Percentiles rank a stretch among this genome's conserved stretches.
These are phyloP conservation scores for Carettochelys insculpta DNA, from an alignment of 2,113 vertebrate species.

Conservation along the genomic window DNA sequence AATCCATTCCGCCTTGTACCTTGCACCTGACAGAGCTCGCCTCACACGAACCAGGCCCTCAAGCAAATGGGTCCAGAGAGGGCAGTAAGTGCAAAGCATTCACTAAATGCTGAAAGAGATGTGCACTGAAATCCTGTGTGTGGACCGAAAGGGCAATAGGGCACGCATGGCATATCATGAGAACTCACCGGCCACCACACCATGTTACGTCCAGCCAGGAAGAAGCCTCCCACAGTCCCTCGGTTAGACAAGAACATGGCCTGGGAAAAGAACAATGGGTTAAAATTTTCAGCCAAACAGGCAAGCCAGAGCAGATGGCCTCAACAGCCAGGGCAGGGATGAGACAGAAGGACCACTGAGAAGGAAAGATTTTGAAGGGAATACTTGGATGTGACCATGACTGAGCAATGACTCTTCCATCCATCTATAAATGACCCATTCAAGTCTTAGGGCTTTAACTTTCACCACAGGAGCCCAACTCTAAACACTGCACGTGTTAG, in stretches of 20 bases:
- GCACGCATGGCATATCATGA: accelerated
- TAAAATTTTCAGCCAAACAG: neutral
- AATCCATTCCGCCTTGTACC: neutral
- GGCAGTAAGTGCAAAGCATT: neutral
- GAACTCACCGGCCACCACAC: constrained; percentile 95
- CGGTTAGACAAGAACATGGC: constrained; percentile 91
- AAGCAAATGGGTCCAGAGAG: neutral
- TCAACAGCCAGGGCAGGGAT: neutral
- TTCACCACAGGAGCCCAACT: neutral
- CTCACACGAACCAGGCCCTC: neutral
- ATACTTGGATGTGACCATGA: neutral
- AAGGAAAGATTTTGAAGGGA: neutral
- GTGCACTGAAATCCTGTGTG: neutral
- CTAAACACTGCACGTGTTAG: neutral
- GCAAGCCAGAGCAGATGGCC: neutral
- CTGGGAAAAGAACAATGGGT: constrained; percentile 65
- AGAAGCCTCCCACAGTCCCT: constrained; percentile 91
- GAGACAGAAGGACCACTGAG: neutral
- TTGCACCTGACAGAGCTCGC: neutral
- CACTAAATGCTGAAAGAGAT: neutral
- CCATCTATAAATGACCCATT: neutral
- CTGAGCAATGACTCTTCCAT: neutral
- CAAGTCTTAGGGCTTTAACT: neutral
- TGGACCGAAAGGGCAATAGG: neutral
- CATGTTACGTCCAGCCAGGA: constrained; percentile 92